Base-by-base conservation (phyloP, 2,888 invertebrate species). In the Archips xylosteana region DNA sequence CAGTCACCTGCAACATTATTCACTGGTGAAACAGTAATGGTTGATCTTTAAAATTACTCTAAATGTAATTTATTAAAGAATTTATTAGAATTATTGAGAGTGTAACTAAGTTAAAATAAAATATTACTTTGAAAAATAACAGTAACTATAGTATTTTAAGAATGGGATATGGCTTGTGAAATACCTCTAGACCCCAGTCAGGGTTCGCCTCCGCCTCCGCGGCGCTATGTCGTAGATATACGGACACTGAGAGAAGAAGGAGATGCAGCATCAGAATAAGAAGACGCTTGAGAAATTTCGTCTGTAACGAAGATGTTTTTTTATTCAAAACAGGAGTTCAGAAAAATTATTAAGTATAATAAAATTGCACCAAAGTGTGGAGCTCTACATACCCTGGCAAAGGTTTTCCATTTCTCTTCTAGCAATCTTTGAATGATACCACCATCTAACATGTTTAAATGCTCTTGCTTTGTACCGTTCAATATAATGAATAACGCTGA, bases 361-460 rank as follows among this genome's bases (percentile, higher is more conserved):
- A 15, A 51, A 15, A 15, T 15, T 0, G 2, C 15, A 15, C 15
- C 6, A 15, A 54, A 2, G 6, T 15, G 15, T 23, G 9, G 51
- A 49, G 49, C 0, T 23, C 23, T 66, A 80, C 92, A 85, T 95
- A 98, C 98, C 93, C 97, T 96, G 39, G 99, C 99, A 94, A 99
- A 99, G 0, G 99, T 99, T 91, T 99, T 99, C 99, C 99, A 99
- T 90, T 99, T 99, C 91, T 99, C 99, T 89, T 99, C 99, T 23
- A 99, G 95, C 65, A 99, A 94, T 83, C 99, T 96, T 87, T 99
- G 99, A 84, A 99, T 99, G 72, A 99, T 99, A 45, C 99, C 99
- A 64, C 99, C 99, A 86, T 99, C 99, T 83, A 99, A 95, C 99
- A 99, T 99, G 88, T 99, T 99, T 86, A 99, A 95, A 95, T 99